Base-by-base conservation (phyloP, 2,113 vertebrate species). In the Nerophis lumbriciformis region DNA sequence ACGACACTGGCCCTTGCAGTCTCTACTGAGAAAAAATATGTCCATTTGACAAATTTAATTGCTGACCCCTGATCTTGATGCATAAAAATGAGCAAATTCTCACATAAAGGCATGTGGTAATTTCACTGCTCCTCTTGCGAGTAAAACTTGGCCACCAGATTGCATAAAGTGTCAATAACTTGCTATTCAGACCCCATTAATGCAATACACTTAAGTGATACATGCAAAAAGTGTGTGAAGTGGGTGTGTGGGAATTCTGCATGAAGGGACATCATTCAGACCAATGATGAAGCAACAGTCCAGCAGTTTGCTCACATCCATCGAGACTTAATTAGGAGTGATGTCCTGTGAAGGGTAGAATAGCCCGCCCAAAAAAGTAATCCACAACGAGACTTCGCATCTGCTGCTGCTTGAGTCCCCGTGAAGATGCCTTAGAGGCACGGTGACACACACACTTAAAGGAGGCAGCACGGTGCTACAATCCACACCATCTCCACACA, bases 301-400 rank as follows among this genome's bases (percentile, higher is more conserved):
- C 79, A 83, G 75, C 81, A 80, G 81, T 67, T 59, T 44, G 6
- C 16, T 54, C 62, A 64, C 61, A 67, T 85, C 79, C 75, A 69
- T 12, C 35, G 86, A 81, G 86, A 79, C 68, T 79, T 85, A 81
- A 87, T 88, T 90, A 88, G 71, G 71, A 84, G 60, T 61, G 72
- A 78, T 77, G 65, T 66, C 51, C 82, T 74, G 73, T 77, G 80
- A 79, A 83, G 72, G 74, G 66, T 72, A 80, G 71, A 69, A 64
- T 68, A 69, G 77, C 78, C 28, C 28, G 28, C 2, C 28, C 28
- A 83, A 81, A 82, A 82, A 76, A 81, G 78, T 77, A 72, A 45
- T 45, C 42, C 71, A 65, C 76, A 79, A 79, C 75, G 78, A 82
- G 68, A 81, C 62, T 21, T 54, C 73, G 61, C 58, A 60, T 49